Evolutionary conservation across 2,888 invertebrate species (phyloP), one percentile per base, ranked within the genome.

Genomic region (Xylophagus ater): DNA sequence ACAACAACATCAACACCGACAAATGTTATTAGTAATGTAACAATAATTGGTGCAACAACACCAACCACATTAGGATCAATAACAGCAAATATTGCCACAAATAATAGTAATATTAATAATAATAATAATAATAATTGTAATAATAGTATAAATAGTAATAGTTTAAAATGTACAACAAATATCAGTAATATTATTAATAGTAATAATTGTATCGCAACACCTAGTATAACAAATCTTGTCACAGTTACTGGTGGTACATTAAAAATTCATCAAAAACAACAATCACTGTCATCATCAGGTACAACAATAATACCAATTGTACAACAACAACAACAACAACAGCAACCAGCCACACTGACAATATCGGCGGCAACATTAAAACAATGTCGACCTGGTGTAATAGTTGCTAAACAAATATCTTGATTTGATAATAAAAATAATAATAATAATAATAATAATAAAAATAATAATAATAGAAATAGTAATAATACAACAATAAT

Each of bases 331-430:
- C 42, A 35, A 29, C 34, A 29, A 39, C 43, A 42, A 45, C 47
- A 55, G 40, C 37, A 26, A 34, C 36, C 45, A n/a, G n/a, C n/a
- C 19, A 23, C 30, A 33, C 14, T 28, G 30, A 59, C 58, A 41
- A 60, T 60, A 36, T 60, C 59, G 34, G 49, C 52, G 34, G 56
- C 62, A 24, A 47, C 62, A 52, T 70, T 67, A 49, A 78, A 72
- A 62, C 77, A 81, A 56, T 78, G 81, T 54, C 78, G 89, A 56
- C 89, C 89, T 15, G 88, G 88, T 47, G 90, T 90, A 45, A 90
- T 90, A 53, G 89, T 90, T 43, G 87, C 84, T 42, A 87, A 88
- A 65, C 86, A 86, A 61, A 66, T 70, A 59, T 80, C 81, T 73
- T 81, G 79, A 81, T 70, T 78, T 66, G 68, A 68, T 33, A 44